Conservation (phyloP, 2,113 vertebrate species). For the Sialia sialis region DNA sequence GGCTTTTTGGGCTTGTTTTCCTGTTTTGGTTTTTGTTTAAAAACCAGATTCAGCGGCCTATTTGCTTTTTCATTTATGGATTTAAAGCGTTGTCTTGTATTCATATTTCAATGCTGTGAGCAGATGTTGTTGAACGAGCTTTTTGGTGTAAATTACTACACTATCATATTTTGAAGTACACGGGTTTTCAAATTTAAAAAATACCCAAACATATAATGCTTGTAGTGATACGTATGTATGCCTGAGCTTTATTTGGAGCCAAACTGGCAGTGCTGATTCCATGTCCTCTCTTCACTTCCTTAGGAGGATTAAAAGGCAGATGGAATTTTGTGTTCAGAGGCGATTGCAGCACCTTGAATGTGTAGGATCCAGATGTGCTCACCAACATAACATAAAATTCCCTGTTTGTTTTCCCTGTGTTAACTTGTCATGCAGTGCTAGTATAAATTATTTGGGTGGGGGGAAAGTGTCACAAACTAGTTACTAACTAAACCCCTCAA, state of each 20-base stretch:
- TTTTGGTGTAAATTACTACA: not conserved
- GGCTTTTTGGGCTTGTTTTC: not conserved
- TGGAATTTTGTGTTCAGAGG: not conserved
- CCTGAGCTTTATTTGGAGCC: not conserved
- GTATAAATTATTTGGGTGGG: not conserved
- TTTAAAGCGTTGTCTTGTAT: not conserved
- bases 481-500: not conserved
- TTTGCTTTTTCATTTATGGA: not conserved
- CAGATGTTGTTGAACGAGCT: not conserved
- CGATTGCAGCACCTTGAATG: not conserved
- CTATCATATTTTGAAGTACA: not conserved
- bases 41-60: not conserved
- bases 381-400: not conserved
- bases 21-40: not conserved
- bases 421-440: not conserved
- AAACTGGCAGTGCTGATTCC: not conserved
- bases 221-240: rapidly evolving
- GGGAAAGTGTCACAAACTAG: not conserved
- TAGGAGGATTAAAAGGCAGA: not conserved
- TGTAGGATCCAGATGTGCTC: not conserved
- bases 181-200: not conserved
- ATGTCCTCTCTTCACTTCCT: not conserved
- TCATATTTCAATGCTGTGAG: not conserved
- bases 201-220: not conserved
- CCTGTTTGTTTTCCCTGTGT: not conserved